Conservation (phyloP, 2,797 vertebrate species). For the Sciurus vulgaris region DNA sequence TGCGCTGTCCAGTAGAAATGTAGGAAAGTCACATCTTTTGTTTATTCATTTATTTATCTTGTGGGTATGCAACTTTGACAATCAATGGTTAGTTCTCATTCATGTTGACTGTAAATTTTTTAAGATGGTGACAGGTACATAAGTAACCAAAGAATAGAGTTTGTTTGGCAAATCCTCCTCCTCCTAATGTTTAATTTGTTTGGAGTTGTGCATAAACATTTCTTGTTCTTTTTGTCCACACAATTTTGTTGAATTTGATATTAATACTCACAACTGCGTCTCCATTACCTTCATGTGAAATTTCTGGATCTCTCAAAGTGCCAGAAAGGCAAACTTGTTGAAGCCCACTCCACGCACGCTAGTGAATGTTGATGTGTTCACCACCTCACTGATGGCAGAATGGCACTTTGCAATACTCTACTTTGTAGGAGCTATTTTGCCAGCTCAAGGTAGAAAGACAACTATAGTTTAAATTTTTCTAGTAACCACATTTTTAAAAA, state of each 20-base stretch:
- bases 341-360: neutral
- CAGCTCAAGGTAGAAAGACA: neutral
- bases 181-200: neutral
- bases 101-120: neutral
- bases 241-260: neutral
- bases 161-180: neutral
- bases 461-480: neutral
- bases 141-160: neutral
- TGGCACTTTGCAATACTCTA: neutral
- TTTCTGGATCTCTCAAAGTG: neutral
- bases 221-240: neutral
- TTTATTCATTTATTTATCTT: neutral
- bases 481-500: neutral
- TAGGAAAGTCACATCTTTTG: neutral
- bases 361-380: neutral
- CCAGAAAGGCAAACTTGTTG: neutral
- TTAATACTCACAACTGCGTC: neutral
- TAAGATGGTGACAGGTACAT: neutral
- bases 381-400: neutral
- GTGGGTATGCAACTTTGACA: neutral
- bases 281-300: neutral
- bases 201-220: neutral
- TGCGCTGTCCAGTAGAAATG: neutral
- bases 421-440: neutral
- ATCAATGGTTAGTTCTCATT: neutral